phyloP scores from a whole-genome alignment of 2,797 vertebrate species.

The Rhinatrema bivittatum region DNA sequence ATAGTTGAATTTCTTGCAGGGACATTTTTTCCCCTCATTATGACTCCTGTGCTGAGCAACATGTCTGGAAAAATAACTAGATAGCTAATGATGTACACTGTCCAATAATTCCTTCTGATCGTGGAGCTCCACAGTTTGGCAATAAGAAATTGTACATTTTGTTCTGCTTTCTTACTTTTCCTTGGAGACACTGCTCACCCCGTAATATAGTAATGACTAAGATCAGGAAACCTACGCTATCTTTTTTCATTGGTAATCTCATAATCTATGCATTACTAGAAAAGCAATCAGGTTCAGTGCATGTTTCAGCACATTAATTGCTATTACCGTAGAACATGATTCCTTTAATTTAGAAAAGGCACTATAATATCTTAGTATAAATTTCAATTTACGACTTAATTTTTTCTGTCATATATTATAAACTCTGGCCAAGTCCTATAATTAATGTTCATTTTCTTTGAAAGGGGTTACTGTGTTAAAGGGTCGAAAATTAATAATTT shows the following conservation, averaged over 20 bases:
- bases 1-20: background rate
- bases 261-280: too few relatives aligned
- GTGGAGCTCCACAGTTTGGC: background rate
- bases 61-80: too few relatives aligned
- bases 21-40: conserved; percentile 17
- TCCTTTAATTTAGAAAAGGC: background rate
- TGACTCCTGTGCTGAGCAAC: conserved; percentile 13
- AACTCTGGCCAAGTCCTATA: too few relatives aligned
- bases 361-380: background rate
- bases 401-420: too few relatives aligned
- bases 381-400: too few relatives aligned
- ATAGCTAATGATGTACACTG: background rate
- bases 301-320: background rate
- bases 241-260: too few relatives aligned
- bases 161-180: conserved; percentile 11
- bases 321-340: background rate
- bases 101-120: conserved; percentile 7
- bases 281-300: background rate
- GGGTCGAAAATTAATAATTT: too few relatives aligned
- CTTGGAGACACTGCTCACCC: conserved; percentile 15
- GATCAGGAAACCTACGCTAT: too few relatives aligned
- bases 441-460: too few relatives aligned
- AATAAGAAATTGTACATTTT: conserved; percentile 18
- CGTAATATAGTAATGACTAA: conserved; percentile 23
- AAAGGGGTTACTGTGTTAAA: too few relatives aligned